phyloP scores from a whole-genome alignment of 2,113 vertebrate species.

The Hydrochoerus hydrochaeris region DNA sequence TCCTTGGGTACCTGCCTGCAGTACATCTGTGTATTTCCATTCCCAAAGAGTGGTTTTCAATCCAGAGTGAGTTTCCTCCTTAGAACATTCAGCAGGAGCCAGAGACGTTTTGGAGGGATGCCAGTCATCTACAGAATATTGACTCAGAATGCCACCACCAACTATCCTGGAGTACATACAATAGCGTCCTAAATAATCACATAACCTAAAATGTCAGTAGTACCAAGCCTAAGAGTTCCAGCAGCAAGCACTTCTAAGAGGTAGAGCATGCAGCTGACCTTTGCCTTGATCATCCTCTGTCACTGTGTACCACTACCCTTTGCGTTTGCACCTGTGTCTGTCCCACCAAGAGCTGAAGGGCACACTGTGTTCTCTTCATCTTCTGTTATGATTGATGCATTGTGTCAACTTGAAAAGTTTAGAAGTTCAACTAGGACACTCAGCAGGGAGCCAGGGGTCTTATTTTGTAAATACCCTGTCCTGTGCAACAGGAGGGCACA shows the following conservation, averaged over 20 bases:
- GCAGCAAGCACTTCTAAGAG: background rate
- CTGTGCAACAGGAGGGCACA: no score
- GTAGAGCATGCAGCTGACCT: background rate
- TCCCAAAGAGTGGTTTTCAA: background rate
- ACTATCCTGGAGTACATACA: background rate
- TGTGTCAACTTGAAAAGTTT: no score
- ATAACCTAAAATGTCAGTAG: background rate
- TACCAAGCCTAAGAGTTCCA: background rate
- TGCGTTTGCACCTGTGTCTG: background rate
- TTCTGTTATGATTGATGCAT: background rate
- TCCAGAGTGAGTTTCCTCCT: background rate
- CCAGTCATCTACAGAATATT: no score
- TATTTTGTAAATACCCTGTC: no score
- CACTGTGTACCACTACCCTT: no score
- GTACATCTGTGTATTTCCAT: background rate
- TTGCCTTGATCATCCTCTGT: background rate
- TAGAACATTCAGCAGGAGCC: background rate
- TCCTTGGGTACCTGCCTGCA: background rate
- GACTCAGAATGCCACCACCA: no score
- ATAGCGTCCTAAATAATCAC: background rate
- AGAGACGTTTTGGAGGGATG: background rate
- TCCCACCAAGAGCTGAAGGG: background rate
- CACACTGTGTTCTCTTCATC: background rate
- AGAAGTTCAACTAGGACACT: no score
- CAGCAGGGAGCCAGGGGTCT: no score